Evolutionary conservation across 2,113 vertebrate species (phyloP).

Genomic region (Plotosus lineatus): DNA sequence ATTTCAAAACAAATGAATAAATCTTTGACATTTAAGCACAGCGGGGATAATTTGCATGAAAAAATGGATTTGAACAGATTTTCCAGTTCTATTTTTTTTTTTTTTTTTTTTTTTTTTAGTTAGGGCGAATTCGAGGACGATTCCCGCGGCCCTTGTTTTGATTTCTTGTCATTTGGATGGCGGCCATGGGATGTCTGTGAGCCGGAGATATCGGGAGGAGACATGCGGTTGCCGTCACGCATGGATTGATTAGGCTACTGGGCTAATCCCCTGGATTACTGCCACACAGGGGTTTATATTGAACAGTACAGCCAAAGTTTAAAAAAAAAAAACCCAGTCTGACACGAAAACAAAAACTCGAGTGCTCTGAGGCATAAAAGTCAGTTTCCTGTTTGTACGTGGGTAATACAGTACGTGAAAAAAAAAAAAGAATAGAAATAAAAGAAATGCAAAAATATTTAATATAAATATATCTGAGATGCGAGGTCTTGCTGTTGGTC

Average conservation of each 20-base stretch:
- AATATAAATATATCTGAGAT: constrained; percentile 6
- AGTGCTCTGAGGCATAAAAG: constrained; percentile 34
- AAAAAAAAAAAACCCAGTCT: constrained; percentile 38
- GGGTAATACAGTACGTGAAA: not conserved
- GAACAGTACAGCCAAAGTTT: constrained; percentile 43
- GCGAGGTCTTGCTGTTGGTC: not conserved
- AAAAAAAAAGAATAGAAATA: constrained; percentile 17
- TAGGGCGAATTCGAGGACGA: constrained; percentile 36
- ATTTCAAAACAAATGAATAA: constrained; percentile 36
- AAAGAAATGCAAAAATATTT: not conserved
- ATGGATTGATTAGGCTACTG: constrained; percentile 53
- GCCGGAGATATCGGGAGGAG: constrained; percentile 50
- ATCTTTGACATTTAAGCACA: constrained; percentile 33
- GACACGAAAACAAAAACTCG: constrained; percentile 41
- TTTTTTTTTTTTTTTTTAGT: constrained; percentile 25
- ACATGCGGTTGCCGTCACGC: constrained; percentile 51
- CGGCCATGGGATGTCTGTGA: constrained; percentile 46
- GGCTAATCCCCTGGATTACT: constrained; percentile 55
- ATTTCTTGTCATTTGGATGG: constrained; percentile 47
- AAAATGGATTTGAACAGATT: constrained; percentile 47
- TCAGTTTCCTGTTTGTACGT: constrained; percentile 26
- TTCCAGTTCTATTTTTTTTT: not conserved
- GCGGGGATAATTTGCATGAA: constrained; percentile 40
- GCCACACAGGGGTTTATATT: constrained; percentile 48
- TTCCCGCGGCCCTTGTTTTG: constrained; percentile 33